Conservation (phyloP, 1,140 invertebrate species). For the Drosophila kepulauana region DNA sequence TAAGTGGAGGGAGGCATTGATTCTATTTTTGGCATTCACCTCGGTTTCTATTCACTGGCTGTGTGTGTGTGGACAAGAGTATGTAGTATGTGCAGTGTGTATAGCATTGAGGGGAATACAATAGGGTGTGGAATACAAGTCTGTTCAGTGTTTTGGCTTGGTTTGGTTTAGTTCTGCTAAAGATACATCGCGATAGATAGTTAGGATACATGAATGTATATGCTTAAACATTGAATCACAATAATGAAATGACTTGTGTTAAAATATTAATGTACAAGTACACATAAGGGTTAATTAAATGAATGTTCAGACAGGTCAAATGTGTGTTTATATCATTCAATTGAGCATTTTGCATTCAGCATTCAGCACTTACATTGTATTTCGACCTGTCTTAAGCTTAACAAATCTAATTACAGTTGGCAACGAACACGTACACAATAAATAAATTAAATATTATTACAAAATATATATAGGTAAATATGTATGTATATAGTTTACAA, state of each 20-base stretch:
- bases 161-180: slow-evolving; percentile 7
- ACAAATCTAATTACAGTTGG: slow-evolving; percentile 42
- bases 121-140: slow-evolving; percentile 14
- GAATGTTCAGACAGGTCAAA: slow-evolving; percentile 31
- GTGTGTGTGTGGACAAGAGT: not conserved
- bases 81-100: not conserved
- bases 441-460: slow-evolving; percentile 57
- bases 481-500: slow-evolving; percentile 52
- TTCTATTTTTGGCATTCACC: slow-evolving; percentile 26
- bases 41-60: slow-evolving; percentile 10
- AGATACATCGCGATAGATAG: slow-evolving; percentile 34
- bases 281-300: slow-evolving; percentile 31
- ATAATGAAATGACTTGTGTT: slow-evolving; percentile 73
- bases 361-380: not conserved
- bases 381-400: slow-evolving; percentile 35
- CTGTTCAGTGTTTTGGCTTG: slow-evolving; percentile 19
- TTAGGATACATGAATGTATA: slow-evolving; percentile 25
- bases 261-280: slow-evolving; percentile 52
- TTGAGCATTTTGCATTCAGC: not conserved
- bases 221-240: slow-evolving; percentile 64
- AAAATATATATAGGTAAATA: slow-evolving; percentile 48
- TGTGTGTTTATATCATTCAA: not conserved
- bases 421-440: slow-evolving; percentile 48
- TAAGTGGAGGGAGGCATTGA: slow-evolving; percentile 3
- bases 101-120: slow-evolving; percentile 5